These are phyloP conservation scores for Lasioglossum leucozonium DNA, from an alignment of 2,888 invertebrate species.

Conservation along the genomic window DNA sequence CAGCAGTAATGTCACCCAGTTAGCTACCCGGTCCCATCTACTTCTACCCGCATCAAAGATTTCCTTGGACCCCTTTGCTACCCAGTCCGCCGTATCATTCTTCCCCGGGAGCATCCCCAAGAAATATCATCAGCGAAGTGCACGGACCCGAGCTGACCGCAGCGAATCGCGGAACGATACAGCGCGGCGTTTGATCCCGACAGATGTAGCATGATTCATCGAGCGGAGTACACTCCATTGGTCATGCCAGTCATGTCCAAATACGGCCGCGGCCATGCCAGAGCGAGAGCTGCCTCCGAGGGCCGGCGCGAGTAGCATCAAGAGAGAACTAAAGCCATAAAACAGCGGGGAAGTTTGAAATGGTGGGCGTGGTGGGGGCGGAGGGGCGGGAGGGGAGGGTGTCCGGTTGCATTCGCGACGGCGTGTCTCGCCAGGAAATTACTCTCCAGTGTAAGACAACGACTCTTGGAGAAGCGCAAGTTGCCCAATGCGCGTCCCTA, in stretches of 20 bases:
- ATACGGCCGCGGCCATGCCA: background rate
- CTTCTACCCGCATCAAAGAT: no score
- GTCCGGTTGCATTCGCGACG: background rate
- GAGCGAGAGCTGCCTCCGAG: background rate
- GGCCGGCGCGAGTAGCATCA: background rate
- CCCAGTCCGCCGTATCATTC: no score
- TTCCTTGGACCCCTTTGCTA: background rate
- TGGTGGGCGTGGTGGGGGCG: no score
- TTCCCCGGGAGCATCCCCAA: background rate
- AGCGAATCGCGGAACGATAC: background rate
- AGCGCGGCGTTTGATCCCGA: background rate
- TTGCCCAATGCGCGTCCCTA: background rate
- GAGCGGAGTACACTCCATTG: background rate
- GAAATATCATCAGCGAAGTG: background rate
- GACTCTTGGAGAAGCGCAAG: background rate
- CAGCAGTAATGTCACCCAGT: no score
- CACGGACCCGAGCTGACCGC: background rate
- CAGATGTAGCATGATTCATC: background rate
- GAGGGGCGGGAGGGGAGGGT: no score
- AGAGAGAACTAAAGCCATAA: slow-evolving; percentile 1
- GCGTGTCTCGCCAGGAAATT: background rate
- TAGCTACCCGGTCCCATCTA: no score
- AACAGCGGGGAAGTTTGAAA: background rate
- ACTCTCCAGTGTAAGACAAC: background rate
- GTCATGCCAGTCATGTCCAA: slow-evolving; percentile 1